phyloP scores from a whole-genome alignment of 1,140 invertebrate genomes.

The Tyrophagus putrescentiae region DNA sequence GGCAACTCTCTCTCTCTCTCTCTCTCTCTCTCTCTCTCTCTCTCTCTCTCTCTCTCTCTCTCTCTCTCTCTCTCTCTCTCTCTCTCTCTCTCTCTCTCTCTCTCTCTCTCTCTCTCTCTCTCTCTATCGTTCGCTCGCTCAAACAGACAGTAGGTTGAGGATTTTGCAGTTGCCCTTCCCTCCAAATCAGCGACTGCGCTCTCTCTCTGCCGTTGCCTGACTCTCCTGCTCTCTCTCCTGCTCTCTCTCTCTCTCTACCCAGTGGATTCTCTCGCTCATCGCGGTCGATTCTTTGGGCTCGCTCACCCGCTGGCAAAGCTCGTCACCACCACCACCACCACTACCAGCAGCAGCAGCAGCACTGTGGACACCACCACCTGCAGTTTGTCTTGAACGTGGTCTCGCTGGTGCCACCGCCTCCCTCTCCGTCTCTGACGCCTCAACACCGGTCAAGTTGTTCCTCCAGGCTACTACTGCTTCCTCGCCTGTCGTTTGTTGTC shows the following conservation, averaged over 20 bases:
- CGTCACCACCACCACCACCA: conserved; percentile 26
- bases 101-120: no score
- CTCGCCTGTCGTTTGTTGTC: neutral
- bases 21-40: no score
- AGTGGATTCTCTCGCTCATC: conserved; percentile 19
- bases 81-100: no score
- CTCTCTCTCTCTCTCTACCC: conserved; percentile 28
- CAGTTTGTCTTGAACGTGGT: neutral
- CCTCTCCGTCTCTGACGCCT: conserved; percentile 24
- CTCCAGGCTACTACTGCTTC: neutral
- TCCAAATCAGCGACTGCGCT: conserved; percentile 5
- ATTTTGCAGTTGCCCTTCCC: no score
- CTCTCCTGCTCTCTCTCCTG: conserved; percentile 33
- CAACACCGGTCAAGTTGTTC: conserved; percentile 1
- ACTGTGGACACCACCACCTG: no score
- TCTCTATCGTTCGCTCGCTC: no score
- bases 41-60: no score
- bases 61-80: no score
- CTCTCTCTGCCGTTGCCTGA: conserved; percentile 37
- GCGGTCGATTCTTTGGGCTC: no score
- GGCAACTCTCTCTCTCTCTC: no score
- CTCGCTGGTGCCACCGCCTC: conserved; percentile 10
- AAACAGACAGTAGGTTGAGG: no score
- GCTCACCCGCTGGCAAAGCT: conserved; percentile 28
- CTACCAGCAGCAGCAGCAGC: neutral